A percentile compares a stretch with the other conserved stretches of the same genome.
Conservation (phyloP, 1,140 invertebrate species). For the Pemphigus obesinymphae region DNA sequence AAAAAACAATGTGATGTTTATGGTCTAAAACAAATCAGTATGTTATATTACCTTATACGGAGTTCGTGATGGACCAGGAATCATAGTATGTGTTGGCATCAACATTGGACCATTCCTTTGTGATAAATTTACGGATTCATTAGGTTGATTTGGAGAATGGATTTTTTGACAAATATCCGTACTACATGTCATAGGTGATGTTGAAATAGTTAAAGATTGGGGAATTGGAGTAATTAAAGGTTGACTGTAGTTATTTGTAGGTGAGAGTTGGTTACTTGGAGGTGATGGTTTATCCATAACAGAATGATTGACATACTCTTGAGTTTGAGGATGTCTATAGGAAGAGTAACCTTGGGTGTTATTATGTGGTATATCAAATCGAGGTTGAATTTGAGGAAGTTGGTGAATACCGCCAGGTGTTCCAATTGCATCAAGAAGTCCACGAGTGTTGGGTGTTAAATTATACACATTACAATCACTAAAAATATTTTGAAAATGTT, state of each 20-base stretch:
- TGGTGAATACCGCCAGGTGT: constrained; percentile 38
- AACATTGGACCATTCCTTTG: constrained; percentile 40
- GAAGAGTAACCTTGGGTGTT: constrained; percentile 19
- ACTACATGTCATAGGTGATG: constrained; percentile 28
- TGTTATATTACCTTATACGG: constrained; percentile 46
- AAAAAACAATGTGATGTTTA: not conserved
- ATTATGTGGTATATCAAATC: constrained; percentile 23
- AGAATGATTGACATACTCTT: constrained; percentile 22
- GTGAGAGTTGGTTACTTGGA: constrained; percentile 6
- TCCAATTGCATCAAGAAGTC: constrained; percentile 25
- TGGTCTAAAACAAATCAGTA: not conserved
- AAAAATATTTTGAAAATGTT: not conserved
- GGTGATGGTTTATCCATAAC: constrained; percentile 9
- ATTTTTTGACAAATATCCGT: constrained; percentile 24
- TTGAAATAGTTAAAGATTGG: not conserved
- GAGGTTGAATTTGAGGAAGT: constrained; percentile 30
- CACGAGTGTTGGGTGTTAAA: constrained; percentile 32
- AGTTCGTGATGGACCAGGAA: constrained; percentile 34
- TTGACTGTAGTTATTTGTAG: constrained; percentile 36
- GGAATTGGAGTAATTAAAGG: constrained; percentile 24
- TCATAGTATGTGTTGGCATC: constrained; percentile 40
- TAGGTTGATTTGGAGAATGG: constrained; percentile 15
- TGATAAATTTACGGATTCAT: constrained; percentile 12
- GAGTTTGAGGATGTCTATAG: not conserved
- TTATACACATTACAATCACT: constrained; percentile 33